Percentiles rank a stretch among this genome's conserved stretches.
phyloP scores from a whole-genome alignment of 2,888 invertebrate species.

The Tuta absoluta region DNA sequence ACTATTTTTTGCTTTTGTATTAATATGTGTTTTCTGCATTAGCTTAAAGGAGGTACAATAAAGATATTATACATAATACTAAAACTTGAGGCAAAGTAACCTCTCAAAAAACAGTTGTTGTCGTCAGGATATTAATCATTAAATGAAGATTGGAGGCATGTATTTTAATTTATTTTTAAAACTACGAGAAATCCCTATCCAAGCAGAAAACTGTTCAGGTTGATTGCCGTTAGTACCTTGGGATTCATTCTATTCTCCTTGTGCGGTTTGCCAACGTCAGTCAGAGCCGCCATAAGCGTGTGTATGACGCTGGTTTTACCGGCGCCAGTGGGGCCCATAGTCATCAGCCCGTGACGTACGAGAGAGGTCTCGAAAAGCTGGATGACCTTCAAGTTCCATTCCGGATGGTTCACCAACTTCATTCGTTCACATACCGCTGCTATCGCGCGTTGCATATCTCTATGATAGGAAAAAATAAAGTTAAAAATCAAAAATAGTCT shows the following conservation, averaged over 20 bases:
- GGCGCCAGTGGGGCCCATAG: constrained; percentile 93
- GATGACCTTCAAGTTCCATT: constrained; percentile 93
- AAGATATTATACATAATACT: too few species aligned
- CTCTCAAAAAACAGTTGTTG: too few species aligned
- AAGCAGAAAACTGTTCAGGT: too few species aligned
- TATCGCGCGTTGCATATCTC: constrained; percentile 90
- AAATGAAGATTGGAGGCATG: too few species aligned
- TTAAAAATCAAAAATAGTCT: not conserved
- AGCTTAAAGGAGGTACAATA: too few species aligned
- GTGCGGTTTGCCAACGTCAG: constrained; percentile 88
- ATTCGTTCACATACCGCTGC: constrained; percentile 82
- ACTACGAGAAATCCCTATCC: too few species aligned
- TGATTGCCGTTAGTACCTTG: too few species aligned
- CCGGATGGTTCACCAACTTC: constrained; percentile 88
- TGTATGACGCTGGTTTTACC: constrained; percentile 92
- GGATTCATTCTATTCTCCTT: constrained; percentile 95
- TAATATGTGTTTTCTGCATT: too few species aligned
- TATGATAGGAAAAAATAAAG: constrained; percentile 45
- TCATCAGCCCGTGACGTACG: constrained; percentile 94
- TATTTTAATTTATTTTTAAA: too few species aligned
- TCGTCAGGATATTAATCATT: too few species aligned
- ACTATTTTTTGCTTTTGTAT: too few species aligned
- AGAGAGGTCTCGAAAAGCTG: constrained; percentile 93
- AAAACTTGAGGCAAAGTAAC: too few species aligned
- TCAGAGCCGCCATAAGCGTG: constrained; percentile 88